Base-by-base conservation (phyloP, 2,797 vertebrate species). In the Sebastes variabilis region DNA sequence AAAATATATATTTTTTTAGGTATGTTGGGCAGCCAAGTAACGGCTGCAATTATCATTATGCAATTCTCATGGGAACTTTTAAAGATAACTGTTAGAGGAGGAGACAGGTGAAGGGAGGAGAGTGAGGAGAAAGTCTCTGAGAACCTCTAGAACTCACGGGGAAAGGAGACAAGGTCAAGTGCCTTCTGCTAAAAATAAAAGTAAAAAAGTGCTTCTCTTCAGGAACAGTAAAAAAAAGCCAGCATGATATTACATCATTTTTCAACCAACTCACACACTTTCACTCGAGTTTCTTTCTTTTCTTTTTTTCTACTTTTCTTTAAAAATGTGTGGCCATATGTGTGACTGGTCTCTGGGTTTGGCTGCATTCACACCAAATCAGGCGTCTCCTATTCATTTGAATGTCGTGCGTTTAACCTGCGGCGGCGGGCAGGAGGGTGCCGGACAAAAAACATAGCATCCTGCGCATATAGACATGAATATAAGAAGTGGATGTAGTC, bases 191-290 rank as follows among this genome's bases (percentile, higher is more conserved):
- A 91, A 90, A 87, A 90, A 89, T 65, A 42, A 67, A 91, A 91
- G 1, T 22, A 29, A 65, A 65, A 96, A 96, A 96, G 95, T 96
- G 96, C 95, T 96, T 95, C 92, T 94, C 93, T 93, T 90, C 89
- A 93, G 88, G 92, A 92, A 86, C 77, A 65, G 46, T 66, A 7
- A 64, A 38, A 38, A 75, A 89, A 95, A 77, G 77, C 80, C 83
- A 90, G 86, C 38, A 14, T 79, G 74, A 75, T 65, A 75, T 75
- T 69, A 67, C 67, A 61, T 87, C 3, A 20, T 76, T 80, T 82
- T 82, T 82, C 67, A 77, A 82, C 77, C 62, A 68, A 52, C 64
- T 84, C 82, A 69, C 54, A 79, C 77, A 54, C 13, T 42, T 87
- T 80, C 52, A 75, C 72, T 78, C 61, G 74, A 61, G 62, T 82